These are phyloP conservation scores for Eupsilia transversa DNA, from an alignment of 2,888 invertebrate species.

Conservation along the genomic window DNA sequence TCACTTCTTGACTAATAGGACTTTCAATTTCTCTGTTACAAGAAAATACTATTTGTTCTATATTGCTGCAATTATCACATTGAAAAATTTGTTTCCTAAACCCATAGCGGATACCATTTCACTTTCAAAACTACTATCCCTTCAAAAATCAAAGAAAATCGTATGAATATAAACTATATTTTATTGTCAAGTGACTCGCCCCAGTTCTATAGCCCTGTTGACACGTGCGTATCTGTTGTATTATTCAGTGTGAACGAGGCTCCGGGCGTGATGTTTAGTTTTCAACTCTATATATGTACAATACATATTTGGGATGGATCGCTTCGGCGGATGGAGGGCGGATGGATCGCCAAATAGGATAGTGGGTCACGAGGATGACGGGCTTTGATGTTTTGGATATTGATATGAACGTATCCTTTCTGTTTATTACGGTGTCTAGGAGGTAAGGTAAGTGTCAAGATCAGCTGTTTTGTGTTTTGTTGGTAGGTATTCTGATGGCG, in stretches of 20 bases:
- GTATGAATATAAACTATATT: slow-evolving; percentile 62
- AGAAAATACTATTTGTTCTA: background rate
- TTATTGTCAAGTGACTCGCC: slow-evolving; percentile 59
- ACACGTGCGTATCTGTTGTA: slow-evolving; percentile 56
- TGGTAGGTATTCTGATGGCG: background rate
- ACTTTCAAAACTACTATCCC: slow-evolving; percentile 29
- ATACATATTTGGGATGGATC: slow-evolving; percentile 18
- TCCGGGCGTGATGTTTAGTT: slow-evolving; percentile 54
- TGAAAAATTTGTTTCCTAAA: background rate
- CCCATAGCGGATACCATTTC: slow-evolving; percentile 23
- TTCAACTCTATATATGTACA: slow-evolving; percentile 6
- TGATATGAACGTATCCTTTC: slow-evolving; percentile 29
- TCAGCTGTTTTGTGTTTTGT: slow-evolving; percentile 14
- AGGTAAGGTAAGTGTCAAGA: slow-evolving; percentile 15
- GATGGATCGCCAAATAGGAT: slow-evolving; percentile 34
- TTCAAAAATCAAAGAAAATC: slow-evolving; percentile 42
- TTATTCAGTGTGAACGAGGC: slow-evolving; percentile 58
- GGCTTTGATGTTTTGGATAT: slow-evolving; percentile 39
- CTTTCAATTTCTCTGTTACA: background rate
- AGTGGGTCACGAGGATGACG: slow-evolving; percentile 26
- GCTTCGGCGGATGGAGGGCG: slow-evolving; percentile 7
- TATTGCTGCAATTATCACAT: background rate
- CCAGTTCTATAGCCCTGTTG: slow-evolving; percentile 29
- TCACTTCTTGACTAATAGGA: background rate
- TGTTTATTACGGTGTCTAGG: background rate